Evolutionary conservation across 1,140 invertebrate species (phyloP), one percentile per base, ranked within the genome.

Genomic region (Brachionus rotundiformis): DNA sequence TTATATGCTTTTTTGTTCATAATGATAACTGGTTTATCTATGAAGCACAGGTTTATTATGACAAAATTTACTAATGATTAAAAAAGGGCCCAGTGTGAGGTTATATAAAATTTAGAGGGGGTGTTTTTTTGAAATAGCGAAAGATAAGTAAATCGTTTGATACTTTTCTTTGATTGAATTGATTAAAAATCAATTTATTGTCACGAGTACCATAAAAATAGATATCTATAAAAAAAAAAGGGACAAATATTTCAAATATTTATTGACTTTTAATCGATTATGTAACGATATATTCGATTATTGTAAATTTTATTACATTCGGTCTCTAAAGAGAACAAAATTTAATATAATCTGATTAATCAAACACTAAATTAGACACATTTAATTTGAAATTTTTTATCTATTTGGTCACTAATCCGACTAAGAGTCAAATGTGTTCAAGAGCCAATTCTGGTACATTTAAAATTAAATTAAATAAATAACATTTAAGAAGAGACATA

Each of bases 171-270:
- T 25, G 47, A 54, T 54, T 54, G 47, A 54, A 54, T 68, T 31
- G 63, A 68, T 68, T 68, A 68, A 36, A 68, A 68, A 68, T 68
- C 63, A 68, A 68, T 68, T 68, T 68, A 68, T 68, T 68, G 63
- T 68, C 63, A 68, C 63, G 63, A 68, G 63, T 16, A 36, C 61
- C 6, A 63, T 63, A 63, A 63, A 68, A 36, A 68, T 68, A 68
- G 63, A 68, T 68, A 68, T 31, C 33, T 31, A 68, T 39, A 23
- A 68, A 68, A 68, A 29, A 13, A 29, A 11, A 23, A 7, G n/a
- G 6, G 33, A 68, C 27, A 36, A 68, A 68, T 33, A 68, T 68
- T 68, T 36, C 2, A 68, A 68, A 68, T 68, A 68, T 68, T 68
- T 68, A 68, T 68, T 68, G 31, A 36, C 33, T 68, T 68, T 68